Evolutionary conservation across 2,888 invertebrate species (phyloP).

Genomic region (Limnephilus lunatus): DNA sequence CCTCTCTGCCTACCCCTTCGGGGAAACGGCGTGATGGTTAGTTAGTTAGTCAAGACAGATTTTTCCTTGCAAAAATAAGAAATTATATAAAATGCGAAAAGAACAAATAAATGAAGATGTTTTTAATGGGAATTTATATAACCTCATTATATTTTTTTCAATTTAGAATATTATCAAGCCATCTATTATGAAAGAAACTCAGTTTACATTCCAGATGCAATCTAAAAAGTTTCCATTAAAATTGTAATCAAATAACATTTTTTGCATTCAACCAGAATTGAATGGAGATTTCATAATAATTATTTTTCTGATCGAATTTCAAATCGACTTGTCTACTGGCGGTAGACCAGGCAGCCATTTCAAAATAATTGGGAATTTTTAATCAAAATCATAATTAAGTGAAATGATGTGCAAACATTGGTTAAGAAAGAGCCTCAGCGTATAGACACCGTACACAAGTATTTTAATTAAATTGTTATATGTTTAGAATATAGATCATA

Average conservation of each 20-base stretch:
- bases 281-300: not conserved
- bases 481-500: not conserved
- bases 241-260: not conserved
- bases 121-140: not conserved
- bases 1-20: too few species aligned
- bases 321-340: not conserved
- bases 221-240: not conserved
- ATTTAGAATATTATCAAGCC: not conserved
- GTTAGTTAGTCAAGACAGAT: not conserved
- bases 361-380: not conserved
- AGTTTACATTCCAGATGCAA: not conserved
- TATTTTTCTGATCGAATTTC: not conserved
- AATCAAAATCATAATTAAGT: constrained; percentile 2
- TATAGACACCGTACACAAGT: not conserved
- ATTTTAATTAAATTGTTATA: not conserved
- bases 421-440: not conserved
- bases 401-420: not conserved
- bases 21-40: too few species aligned
- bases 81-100: not conserved
- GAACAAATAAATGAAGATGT: not conserved
- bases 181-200: not conserved
- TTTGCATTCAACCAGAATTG: not conserved
- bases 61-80: too few species aligned
- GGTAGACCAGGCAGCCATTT: not conserved
- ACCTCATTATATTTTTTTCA: not conserved